Percentiles rank a stretch among this genome's conserved stretches.
Conservation (phyloP, 2,797 vertebrate species). For the Thamnophis elegans region DNA sequence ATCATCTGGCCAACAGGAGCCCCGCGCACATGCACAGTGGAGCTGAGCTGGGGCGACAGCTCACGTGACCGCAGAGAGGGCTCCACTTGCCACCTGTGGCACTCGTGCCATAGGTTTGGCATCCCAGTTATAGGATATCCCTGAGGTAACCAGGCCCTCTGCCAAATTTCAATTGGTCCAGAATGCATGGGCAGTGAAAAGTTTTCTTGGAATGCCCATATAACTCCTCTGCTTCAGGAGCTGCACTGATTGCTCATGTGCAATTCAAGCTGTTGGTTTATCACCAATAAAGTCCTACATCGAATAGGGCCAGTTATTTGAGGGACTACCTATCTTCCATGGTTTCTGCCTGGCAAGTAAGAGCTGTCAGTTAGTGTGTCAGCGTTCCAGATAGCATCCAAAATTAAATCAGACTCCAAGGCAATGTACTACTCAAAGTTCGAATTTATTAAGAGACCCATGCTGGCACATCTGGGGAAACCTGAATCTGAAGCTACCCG, state of each 20-base stretch:
- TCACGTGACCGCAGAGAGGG: no score
- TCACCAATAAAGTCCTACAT: background rate
- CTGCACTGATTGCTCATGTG: background rate
- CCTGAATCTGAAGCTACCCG: no score
- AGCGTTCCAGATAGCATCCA: no score
- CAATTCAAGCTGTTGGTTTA: background rate
- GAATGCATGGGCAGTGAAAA: background rate
- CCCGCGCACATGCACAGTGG: no score
- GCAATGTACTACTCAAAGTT: no score
- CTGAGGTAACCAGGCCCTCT: background rate
- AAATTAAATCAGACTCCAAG: no score
- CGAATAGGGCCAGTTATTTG: background rate
- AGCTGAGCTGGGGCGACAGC: no score
- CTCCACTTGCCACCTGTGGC: no score
- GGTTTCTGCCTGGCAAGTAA: background rate
- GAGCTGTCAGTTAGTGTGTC: background rate
- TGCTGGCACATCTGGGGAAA: no score
- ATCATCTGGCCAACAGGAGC: no score
- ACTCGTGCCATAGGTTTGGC: no score
- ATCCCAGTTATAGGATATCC: background rate
- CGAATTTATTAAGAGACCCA: no score
- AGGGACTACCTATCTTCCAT: background rate
- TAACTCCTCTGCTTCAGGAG: background rate
- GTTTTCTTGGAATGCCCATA: background rate
- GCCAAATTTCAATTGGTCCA: slow-evolving; percentile 18